Percentiles rank a stretch among this genome's conserved stretches.
phyloP scores from a whole-genome alignment of 2,113 vertebrate species.

The Corythaeola cristata region DNA sequence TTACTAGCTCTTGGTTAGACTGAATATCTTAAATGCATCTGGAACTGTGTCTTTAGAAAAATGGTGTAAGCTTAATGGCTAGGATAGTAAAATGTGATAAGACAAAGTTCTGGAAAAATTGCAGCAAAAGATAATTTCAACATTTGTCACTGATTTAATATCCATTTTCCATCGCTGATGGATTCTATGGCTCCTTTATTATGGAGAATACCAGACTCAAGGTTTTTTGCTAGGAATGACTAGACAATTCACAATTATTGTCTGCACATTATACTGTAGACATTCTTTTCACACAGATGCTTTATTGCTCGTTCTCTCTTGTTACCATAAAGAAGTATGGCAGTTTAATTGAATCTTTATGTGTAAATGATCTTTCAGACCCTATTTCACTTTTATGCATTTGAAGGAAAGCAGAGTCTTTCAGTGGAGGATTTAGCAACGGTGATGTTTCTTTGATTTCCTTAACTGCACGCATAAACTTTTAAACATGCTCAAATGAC shows the following conservation, averaged over 20 bases:
- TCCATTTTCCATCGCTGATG: neutral
- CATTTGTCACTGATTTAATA: neutral
- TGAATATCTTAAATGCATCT: neutral
- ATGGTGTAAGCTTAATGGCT: neutral
- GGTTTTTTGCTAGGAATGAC: neutral
- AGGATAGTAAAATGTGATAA: neutral
- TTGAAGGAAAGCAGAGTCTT: neutral
- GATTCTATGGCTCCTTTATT: slow-evolving; percentile 38
- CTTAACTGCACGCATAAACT: neutral
- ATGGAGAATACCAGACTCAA: neutral
- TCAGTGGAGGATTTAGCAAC: neutral
- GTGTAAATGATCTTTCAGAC: slow-evolving; percentile 28
- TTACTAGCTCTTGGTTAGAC: neutral
- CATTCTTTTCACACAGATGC: neutral
- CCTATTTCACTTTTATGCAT: neutral
- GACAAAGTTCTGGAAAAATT: slow-evolving; percentile 3
- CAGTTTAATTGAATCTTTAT: neutral
- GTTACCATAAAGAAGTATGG: neutral
- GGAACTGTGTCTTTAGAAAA: neutral
- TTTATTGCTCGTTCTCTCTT: neutral
- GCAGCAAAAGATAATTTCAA: neutral
- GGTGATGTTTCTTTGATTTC: neutral
- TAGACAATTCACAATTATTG: slow-evolving; percentile 1
- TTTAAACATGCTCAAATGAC: neutral
- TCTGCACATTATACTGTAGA: neutral